These are phyloP conservation scores for Noctuana brunneofusca DNA, from an alignment of 2,888 invertebrate species.

Conservation along the genomic window DNA sequence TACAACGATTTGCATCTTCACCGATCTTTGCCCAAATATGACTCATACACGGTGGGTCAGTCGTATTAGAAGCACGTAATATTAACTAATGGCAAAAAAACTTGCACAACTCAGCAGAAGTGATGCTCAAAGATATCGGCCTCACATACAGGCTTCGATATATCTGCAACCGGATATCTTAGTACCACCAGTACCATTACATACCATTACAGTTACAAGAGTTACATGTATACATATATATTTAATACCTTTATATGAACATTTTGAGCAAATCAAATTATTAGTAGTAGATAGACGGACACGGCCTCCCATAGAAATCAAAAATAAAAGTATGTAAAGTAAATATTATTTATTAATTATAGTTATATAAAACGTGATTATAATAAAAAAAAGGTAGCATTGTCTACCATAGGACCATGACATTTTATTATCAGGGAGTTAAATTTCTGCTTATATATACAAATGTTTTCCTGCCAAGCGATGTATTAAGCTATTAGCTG, in stretches of 20 bases:
- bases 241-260: too few relatives aligned
- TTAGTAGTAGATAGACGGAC: too few relatives aligned
- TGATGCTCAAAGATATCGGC: slow-evolving; percentile 20
- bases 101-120: slow-evolving; percentile 25
- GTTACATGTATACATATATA: too few relatives aligned
- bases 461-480: not conserved
- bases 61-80: slow-evolving; percentile 27
- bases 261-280: too few relatives aligned
- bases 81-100: slow-evolving; percentile 23
- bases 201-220: too few relatives aligned
- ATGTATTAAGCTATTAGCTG: slow-evolving; percentile 31
- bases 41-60: slow-evolving; percentile 22
- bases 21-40: slow-evolving; percentile 42
- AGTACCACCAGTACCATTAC: not conserved
- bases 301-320: too few relatives aligned
- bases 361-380: too few relatives aligned
- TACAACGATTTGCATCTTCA: slow-evolving; percentile 46
- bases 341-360: too few relatives aligned
- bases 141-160: not conserved
- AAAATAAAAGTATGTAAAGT: too few relatives aligned
- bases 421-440: not conserved
- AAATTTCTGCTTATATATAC: not conserved
- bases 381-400: too few relatives aligned
- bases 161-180: slow-evolving; percentile 21
- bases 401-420: not conserved